Evolutionary conservation across 2,888 invertebrate genomes (phyloP).

Genomic region (Onthophagus sagittarius): DNA sequence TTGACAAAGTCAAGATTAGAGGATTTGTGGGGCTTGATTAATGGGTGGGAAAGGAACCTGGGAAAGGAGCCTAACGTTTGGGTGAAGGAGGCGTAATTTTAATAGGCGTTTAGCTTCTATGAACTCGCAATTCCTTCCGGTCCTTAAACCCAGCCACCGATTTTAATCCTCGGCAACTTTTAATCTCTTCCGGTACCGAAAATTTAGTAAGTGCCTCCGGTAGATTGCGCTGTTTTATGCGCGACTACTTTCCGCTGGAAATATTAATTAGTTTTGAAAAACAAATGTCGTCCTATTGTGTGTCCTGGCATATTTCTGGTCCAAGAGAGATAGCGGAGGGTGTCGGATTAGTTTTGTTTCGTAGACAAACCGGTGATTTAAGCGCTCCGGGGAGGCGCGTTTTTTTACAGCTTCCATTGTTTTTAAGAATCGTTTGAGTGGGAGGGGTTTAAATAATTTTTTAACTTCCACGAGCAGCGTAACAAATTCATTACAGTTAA

Average conservation of each 20-base stretch:
- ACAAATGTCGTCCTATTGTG: background rate
- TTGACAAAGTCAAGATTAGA: background rate
- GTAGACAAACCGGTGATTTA: background rate
- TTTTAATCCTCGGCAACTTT: background rate
- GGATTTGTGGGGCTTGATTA: background rate
- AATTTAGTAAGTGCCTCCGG: slow-evolving; percentile 9
- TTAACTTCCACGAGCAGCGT: slow-evolving; percentile 18
- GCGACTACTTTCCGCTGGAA: background rate
- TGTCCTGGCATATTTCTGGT: background rate
- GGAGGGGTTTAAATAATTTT: background rate
- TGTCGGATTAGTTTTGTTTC: background rate
- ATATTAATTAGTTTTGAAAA: slow-evolving; percentile 7
- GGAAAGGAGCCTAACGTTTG: background rate
- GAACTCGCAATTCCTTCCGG: background rate
- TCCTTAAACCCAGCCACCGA: background rate
- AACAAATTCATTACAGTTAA: slow-evolving; percentile 22
- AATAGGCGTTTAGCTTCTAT: background rate
- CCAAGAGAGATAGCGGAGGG: background rate
- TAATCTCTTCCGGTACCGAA: background rate
- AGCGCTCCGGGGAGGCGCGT: background rate
- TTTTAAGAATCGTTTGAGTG: background rate
- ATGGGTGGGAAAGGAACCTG: background rate
- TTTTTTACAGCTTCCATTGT: background rate
- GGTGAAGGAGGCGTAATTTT: background rate
- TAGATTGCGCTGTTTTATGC: slow-evolving; percentile 10